Base-by-base conservation (phyloP, 1,140 invertebrate genomes). In the Aphelenchoides avenae region DNA sequence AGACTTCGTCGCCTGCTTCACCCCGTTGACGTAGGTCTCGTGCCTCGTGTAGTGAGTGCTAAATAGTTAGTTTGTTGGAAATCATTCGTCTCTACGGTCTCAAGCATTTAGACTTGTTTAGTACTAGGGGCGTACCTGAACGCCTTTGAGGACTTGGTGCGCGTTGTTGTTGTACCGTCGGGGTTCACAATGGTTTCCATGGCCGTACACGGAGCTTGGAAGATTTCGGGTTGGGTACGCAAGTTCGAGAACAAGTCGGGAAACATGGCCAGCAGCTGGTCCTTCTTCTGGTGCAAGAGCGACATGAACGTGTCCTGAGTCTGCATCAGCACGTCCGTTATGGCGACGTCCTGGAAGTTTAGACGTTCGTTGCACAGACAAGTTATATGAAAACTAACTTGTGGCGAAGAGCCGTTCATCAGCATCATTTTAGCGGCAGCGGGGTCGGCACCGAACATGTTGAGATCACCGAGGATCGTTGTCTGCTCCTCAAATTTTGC, bases 21-120 rank as follows among this genome's bases (percentile, higher is more conserved):
- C 50, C 2, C 65, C 65, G 42, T 68, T 68, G n/a, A 68, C 34
- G 46, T 55, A 68, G 15, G 69, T 68, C 27, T 64, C 65, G 22
- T 68, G 68, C 9, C 68, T 40, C 0, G 62, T 50, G 34, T 59
- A 68, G 26, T 43, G 66, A 13, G 65, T 65, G 31, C 52, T 66
- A n/a, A n/a, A 36, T 36, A 36, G 34, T 36, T 36, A 36, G 34
- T 36, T 13, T 36, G n/a, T 36, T 36, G 34, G 34, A 36, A 36
- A 36, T 13, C 11, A 36, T 13, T 13, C 34, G 18, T 36, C 11
- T 36, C 11, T 36, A 20, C 31, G 31, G 15, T 11, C 15, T 11
- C 9, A 43, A 18, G 7, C 41, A 43, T 43, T 7, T 7, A 6
- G 18, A 33, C 27, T 42, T 13, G 4, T 6, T 29, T 46, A 6